These are phyloP conservation scores for Oreohelix idahoensis DNA, from an alignment of 1,140 invertebrate species.

Conservation along the genomic window DNA sequence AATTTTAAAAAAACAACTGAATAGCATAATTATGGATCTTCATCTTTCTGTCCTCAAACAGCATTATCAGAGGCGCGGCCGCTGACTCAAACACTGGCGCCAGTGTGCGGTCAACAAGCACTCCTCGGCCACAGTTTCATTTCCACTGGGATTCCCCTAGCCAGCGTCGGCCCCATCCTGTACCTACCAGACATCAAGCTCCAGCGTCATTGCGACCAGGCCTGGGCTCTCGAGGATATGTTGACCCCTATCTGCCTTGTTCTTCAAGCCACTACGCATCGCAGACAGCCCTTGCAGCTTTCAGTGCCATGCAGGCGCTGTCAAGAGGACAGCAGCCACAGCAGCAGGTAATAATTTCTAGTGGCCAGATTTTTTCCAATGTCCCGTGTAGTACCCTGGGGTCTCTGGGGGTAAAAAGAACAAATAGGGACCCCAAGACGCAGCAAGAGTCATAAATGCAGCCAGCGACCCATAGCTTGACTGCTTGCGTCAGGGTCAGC, in stretches of 20 bases:
- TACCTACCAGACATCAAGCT: not conserved
- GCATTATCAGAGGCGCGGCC: not conserved
- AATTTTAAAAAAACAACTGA: too few relatives aligned
- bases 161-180: not conserved
- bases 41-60: too few relatives aligned
- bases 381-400: too few relatives aligned
- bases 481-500: too few relatives aligned
- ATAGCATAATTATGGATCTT: too few relatives aligned
- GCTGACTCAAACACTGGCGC: not conserved
- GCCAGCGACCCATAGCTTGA: too few relatives aligned
- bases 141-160: not conserved
- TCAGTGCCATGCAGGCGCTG: not conserved
- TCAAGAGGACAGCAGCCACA: not conserved
- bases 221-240: not conserved
- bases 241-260: constrained; percentile 24
- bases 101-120: not conserved
- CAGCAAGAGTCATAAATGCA: too few relatives aligned
- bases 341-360: constrained; percentile 12
- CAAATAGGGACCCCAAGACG: too few relatives aligned
- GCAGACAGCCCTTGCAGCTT: not conserved
- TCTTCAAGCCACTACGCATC: constrained; percentile 6
- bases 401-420: too few relatives aligned
- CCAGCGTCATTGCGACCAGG: not conserved
- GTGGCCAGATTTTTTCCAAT: too few relatives aligned
- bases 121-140: not conserved